phyloP scores from a whole-genome alignment of 2,113 vertebrate species.

The Corydoras sp. region DNA sequence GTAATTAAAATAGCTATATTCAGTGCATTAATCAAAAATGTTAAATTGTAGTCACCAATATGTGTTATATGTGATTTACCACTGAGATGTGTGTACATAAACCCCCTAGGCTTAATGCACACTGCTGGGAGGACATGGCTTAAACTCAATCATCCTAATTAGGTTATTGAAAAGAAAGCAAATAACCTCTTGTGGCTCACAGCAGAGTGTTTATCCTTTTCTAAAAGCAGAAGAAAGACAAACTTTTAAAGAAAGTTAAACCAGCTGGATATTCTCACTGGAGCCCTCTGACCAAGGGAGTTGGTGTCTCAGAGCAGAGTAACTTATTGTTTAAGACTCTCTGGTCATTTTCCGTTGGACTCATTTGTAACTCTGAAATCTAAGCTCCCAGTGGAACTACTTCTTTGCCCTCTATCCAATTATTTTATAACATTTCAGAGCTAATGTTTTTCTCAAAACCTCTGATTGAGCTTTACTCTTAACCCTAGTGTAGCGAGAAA shows the following conservation, averaged over 20 bases:
- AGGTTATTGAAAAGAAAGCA: too few relatives aligned
- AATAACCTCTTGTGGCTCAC: too few relatives aligned
- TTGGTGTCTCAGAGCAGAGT: conserved; percentile 15
- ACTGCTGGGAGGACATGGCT: too few relatives aligned
- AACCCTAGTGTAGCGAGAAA: neutral
- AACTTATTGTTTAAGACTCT: conserved; percentile 33
- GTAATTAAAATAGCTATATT: too few relatives aligned
- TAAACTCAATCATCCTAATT: too few relatives aligned
- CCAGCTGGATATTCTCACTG: conserved; percentile 33
- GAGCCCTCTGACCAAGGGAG: conserved; percentile 21
- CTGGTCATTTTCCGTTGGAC: neutral
- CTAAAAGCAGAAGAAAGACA: conserved; percentile 45
- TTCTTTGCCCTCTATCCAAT: conserved; percentile 4
- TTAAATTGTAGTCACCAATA: too few relatives aligned
- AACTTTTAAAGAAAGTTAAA: conserved; percentile 49
- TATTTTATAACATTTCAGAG: conserved; percentile 1
- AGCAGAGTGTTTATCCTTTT: conserved; percentile 13
- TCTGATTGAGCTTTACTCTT: conserved; percentile 3
- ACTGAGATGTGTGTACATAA: too few relatives aligned
- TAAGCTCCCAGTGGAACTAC: neutral
- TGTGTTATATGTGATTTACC: too few relatives aligned
- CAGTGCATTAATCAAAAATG: too few relatives aligned
- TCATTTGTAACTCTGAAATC: conserved; percentile 26
- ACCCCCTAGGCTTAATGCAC: too few relatives aligned
- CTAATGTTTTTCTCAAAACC: neutral